Base-by-base conservation (phyloP, 2,888 invertebrate genomes). In the Hypselothyrea guttata region DNA sequence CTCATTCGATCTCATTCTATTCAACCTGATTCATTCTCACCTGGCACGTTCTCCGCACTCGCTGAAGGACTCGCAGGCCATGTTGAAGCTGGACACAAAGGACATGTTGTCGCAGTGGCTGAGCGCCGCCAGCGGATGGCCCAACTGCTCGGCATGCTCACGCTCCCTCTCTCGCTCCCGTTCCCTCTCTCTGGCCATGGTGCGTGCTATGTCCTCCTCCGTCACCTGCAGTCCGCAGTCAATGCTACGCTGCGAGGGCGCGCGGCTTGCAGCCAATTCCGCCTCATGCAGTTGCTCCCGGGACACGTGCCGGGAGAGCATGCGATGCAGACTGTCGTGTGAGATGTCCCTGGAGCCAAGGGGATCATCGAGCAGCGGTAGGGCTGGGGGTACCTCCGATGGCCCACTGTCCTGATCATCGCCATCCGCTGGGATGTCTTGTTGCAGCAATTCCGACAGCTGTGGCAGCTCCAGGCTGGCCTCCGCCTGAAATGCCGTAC, bases 191-290 rank as follows among this genome's bases (percentile, higher is more conserved):
- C 38, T 44, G 9, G 65, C 57, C 95, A 96, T 96, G 82, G 96
- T 96, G 49, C 94, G 92, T 3, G 96, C 96, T 63, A 97, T 97
- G 87, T 97, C 97, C 90, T 97, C 97, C 90, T 97, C 97, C 4
- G 96, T 97, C 48, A 96, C 96, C 91, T 97, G 97, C 51, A 97
- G 91, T 77, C 96, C 97, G 59, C 94, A 88, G 96, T 97, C 89
- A 41, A 88, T 88, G 72, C 87, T 89, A 35, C 88, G 88, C 42
- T 96, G 96, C 12, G 96, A 96, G 8, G 94, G 95, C 11, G 87
- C 78, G 48, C 54, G 86, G 70, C 63, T 84, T 22, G 64, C 71
- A 37, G 60, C 62, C 62, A 75, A 15, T 58, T 86, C 48, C 22
- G 94, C 91, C 30, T 87, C 84, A 82, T 92, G 91, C 79, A 94